phyloP scores from a whole-genome alignment of 2,888 invertebrate species.

The Hesperia comma region DNA sequence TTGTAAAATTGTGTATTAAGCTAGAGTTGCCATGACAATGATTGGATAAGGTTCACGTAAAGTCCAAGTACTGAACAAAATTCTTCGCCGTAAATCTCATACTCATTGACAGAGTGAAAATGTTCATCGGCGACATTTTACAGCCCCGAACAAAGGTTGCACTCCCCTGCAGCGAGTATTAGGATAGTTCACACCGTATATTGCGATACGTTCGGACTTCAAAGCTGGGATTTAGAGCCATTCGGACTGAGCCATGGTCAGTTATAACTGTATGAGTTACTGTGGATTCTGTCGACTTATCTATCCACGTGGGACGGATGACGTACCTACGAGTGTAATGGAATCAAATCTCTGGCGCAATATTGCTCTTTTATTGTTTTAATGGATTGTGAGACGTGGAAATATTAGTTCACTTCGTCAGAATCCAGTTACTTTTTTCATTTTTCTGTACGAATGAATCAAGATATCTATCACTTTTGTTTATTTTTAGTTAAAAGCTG shows the following conservation, averaged over 20 bases:
- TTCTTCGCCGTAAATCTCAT: neutral
- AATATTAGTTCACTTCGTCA: too few species aligned
- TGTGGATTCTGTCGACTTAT: neutral
- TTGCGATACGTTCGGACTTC: slow-evolving; percentile 11
- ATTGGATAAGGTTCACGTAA: neutral
- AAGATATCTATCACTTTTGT: too few species aligned
- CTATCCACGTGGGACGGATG: neutral
- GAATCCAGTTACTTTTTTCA: too few species aligned
- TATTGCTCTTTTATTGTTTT: neutral
- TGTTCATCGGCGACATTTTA: neutral
- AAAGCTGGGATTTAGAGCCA: slow-evolving; percentile 13
- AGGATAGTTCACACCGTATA: slow-evolving; percentile 19
- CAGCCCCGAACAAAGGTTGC: slow-evolving; percentile 8
- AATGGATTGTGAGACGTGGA: too few species aligned
- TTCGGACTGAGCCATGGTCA: slow-evolving; percentile 7
- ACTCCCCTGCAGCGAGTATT: slow-evolving; percentile 7
- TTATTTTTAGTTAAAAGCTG: too few species aligned
- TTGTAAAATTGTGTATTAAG: neutral
- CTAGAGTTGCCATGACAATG: too few species aligned
- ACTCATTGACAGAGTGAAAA: slow-evolving; percentile 5
- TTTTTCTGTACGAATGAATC: too few species aligned
- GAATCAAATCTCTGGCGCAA: neutral
- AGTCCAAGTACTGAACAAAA: slow-evolving; percentile 4
- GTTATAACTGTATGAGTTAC: slow-evolving; percentile 4
- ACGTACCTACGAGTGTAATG: neutral